Base-by-base conservation (phyloP, 1,140 invertebrate genomes). In the Eubasilissa regina region DNA sequence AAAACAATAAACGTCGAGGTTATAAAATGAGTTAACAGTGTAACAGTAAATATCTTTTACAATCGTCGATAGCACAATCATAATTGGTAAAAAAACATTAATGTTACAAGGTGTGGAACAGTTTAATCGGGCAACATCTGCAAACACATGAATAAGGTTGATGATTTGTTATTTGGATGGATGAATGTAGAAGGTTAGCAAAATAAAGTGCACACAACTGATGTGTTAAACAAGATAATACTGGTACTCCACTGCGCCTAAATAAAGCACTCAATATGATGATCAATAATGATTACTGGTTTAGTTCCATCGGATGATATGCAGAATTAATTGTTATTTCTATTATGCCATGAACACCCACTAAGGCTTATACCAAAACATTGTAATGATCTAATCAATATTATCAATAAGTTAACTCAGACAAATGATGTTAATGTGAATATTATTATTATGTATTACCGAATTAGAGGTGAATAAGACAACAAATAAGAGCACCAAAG, bases 301-400 rank as follows among this genome's bases (percentile, higher is more conserved):
- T 70, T 51, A 51, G 47, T 51, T 70, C 25, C 47, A 51, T 47
- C 13, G 47, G 47, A 48, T 70, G 66, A 25, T n/a, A 44, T 70
- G 15, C 7, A 47, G 56, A 25, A 56, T 56, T 55, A 19, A 3
- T 74, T 45, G 45, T 75, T 75, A 75, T 80, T 77, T 77, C 79
- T 80, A 80, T 80, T 80, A 80, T 76, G 79, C 79, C 79, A 80
- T 80, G 79, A 72, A 72, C 53, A 77, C 79, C 79, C 79, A 62
- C 79, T 80, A 80, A 70, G 66, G 66, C 58, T 62, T 53, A 66
- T 43, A 48, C 66, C 66, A 47, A 17, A 70, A 53, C 75, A 51
- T 66, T 15, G 48, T n/a, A 70, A 25, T 1, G 19, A 35, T 73
- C 25, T 48, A 75, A 44, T 35, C 0, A 13, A 55, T 55, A 58